phyloP scores from a whole-genome alignment of 2,888 invertebrate species.

The Polydrusus tereticollis region DNA sequence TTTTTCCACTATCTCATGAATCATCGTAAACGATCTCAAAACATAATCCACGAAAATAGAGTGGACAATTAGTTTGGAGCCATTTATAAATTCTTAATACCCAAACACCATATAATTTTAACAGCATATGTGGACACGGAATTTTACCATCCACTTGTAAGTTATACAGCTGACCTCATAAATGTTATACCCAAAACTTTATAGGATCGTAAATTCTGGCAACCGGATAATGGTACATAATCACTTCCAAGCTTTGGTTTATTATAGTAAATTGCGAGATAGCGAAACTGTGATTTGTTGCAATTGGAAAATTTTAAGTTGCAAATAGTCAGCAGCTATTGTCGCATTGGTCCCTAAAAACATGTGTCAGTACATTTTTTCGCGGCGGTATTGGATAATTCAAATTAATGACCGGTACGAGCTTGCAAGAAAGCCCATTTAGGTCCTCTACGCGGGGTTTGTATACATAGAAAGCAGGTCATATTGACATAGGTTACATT shows the following conservation, averaged over 20 bases:
- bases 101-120: slow-evolving; percentile 16
- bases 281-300: slow-evolving; percentile 10
- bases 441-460: no score
- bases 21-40: no score
- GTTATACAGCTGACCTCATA: slow-evolving; percentile 5
- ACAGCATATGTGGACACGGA: neutral
- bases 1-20: no score
- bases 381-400: no score
- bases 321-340: no score
- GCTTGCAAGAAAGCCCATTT: no score
- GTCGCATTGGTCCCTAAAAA: no score
- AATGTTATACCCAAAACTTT: slow-evolving; percentile 15
- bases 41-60: no score
- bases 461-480: no score
- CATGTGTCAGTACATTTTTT: no score
- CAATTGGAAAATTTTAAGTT: slow-evolving; percentile 5
- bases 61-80: neutral
- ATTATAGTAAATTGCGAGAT: neutral
- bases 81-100: slow-evolving; percentile 6
- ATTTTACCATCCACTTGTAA: slow-evolving; percentile 18
- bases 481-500: no score
- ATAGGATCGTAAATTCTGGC: slow-evolving; percentile 10
- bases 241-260: slow-evolving; percentile 20
- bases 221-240: slow-evolving; percentile 17
- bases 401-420: no score